phyloP scores from a whole-genome alignment of 1,140 invertebrate species.

The Spodoptera litura region DNA sequence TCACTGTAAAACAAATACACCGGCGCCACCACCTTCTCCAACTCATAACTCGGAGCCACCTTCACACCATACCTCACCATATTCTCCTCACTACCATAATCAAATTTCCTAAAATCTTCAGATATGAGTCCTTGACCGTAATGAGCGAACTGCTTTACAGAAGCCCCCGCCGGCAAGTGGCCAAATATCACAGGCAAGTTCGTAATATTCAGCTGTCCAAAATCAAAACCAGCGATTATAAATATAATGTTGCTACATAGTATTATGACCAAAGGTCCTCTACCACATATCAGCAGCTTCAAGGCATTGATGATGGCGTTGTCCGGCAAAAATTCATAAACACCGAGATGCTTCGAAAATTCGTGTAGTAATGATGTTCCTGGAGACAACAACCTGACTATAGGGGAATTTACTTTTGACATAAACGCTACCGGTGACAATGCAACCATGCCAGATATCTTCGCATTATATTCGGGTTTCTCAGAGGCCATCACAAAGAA shows the following conservation, averaged over 20 bases:
- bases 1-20: slow-evolving; percentile 88
- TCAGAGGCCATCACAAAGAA: slow-evolving; percentile 88
- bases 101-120: slow-evolving; percentile 81
- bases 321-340: slow-evolving; percentile 66
- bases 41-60: slow-evolving; percentile 88
- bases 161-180: slow-evolving; percentile 92
- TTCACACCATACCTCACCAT: slow-evolving; percentile 78
- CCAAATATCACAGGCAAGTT: slow-evolving; percentile 90
- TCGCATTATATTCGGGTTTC: slow-evolving; percentile 88
- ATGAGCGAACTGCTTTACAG: slow-evolving; percentile 91
- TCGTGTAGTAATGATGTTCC: slow-evolving; percentile 54
- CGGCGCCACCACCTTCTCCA: slow-evolving; percentile 87
- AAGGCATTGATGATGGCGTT: slow-evolving; percentile 53
- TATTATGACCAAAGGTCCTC: slow-evolving; percentile 54
- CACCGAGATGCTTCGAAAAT: slow-evolving; percentile 53
- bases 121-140: slow-evolving; percentile 88
- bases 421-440: slow-evolving; percentile 90
- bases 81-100: slow-evolving; percentile 82
- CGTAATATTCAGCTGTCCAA: slow-evolving; percentile 78
- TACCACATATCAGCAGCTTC: slow-evolving; percentile 59
- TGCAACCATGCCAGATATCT: slow-evolving; percentile 88
- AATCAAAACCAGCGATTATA: slow-evolving; percentile 62
- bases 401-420: slow-evolving; percentile 83
- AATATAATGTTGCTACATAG: slow-evolving; percentile 64
- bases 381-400: slow-evolving; percentile 72